Evolutionary conservation across 92 coral and sea anemone species (phyloP), one percentile per base, ranked within the genome.

Genomic region (Heliopora coerulea): DNA sequence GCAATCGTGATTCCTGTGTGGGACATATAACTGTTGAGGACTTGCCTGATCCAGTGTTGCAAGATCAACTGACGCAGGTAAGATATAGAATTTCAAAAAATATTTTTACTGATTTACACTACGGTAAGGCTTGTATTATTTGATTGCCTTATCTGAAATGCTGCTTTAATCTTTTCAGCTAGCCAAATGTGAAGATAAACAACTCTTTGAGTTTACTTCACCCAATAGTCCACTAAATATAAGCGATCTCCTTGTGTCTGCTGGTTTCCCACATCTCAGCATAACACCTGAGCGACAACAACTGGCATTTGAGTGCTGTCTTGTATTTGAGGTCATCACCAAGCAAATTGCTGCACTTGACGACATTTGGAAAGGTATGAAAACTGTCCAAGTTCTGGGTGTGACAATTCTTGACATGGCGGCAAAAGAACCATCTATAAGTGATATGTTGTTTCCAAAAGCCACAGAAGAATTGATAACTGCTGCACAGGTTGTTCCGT

Each of bases 261-360:
- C 80, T n/a, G 85, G 85, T 14, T 80, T 59, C 57, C 85, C 85
- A 19, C 73, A 80, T 65, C 48, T 80, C 14, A 77, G 42, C 39
- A 56, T 73, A 72, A 27, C 10, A 14, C 39, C 65, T 23, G 46
- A 50, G 28, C 37, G 60, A 73, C 27, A 65, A 34, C 57, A 19
- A 44, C 42, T 73, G 54, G 85, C 85, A 18, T 72, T 63, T 73
- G 85, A 80, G 49, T 80, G 80, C 50, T 62, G 65, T 42, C 18
- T 80, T 1, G 44, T 54, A 15, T 72, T 60, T 62, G 80, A 80
- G 27, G 85, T 80, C 49, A 32, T 72, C 74, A 73, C 64, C 31
- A 80, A 73, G 61, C 48, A 74, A 31, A 49, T 80, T 26, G 37
- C 80, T 41, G 63, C 67, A 61, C 58, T 80, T 56, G 80, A 80